Evolutionary conservation across 2,888 invertebrate species (phyloP).

Genomic region (Caenorhabditis japonica): DNA sequence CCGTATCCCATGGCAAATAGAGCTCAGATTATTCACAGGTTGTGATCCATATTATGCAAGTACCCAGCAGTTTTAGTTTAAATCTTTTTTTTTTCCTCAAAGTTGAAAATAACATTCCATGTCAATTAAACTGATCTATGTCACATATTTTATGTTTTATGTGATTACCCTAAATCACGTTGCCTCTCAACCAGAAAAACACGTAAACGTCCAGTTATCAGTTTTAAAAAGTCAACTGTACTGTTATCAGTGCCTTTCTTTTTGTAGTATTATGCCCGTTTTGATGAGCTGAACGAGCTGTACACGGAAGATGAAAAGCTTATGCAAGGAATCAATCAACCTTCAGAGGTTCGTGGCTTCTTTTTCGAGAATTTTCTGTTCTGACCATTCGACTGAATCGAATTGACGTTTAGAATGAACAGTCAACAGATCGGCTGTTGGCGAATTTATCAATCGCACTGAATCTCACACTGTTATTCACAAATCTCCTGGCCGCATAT

Average conservation of each 20-base stretch:
- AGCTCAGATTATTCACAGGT: no score
- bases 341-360: slow-evolving; percentile 38
- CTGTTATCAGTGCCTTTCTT: not conserved
- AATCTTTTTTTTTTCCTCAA: no score
- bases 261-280: slow-evolving; percentile 58
- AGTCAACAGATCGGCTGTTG: slow-evolving; percentile 61
- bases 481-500: slow-evolving; percentile 77
- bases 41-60: no score
- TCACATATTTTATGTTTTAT: no score
- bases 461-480: slow-evolving; percentile 70
- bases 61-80: no score
- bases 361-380: no score
- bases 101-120: no score
- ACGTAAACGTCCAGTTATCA: slow-evolving; percentile 17
- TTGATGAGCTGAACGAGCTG: slow-evolving; percentile 51
- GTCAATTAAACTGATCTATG: no score
- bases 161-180: no score
- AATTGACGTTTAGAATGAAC: slow-evolving; percentile 55
- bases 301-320: slow-evolving; percentile 59
- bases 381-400: no score
- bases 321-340: slow-evolving; percentile 46
- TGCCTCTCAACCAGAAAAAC: no score
- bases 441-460: slow-evolving; percentile 66
- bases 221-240: slow-evolving; percentile 4
- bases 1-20: no score